These are phyloP conservation scores for Entelurus aequoreus DNA, from an alignment of 2,113 vertebrate species.

Conservation along the genomic window DNA sequence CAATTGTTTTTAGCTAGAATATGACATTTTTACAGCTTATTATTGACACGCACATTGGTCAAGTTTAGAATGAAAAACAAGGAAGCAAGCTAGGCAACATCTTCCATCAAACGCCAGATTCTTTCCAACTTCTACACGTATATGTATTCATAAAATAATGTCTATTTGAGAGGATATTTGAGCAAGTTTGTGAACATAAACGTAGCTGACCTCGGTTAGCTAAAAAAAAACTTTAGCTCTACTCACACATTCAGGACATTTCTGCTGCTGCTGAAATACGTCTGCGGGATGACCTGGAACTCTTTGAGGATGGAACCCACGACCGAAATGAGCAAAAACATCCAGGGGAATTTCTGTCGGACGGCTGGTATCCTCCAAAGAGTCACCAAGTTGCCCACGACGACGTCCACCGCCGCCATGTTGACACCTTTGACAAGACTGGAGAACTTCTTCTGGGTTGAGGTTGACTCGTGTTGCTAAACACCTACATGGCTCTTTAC, in stretches of 20 bases:
- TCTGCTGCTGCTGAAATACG: constrained; percentile 81
- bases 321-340: constrained; percentile 65
- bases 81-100: too few relatives aligned
- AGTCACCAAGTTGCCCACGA: constrained; percentile 47
- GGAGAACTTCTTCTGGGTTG: not conserved
- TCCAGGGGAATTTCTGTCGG: constrained; percentile 61
- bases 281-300: constrained; percentile 71
- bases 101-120: too few relatives aligned
- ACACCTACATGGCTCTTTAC: not conserved
- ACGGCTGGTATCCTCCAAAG: constrained; percentile 49
- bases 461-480: not conserved
- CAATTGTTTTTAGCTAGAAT: too few relatives aligned
- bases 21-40: too few relatives aligned
- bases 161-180: too few relatives aligned
- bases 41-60: too few relatives aligned
- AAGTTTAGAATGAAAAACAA: too few relatives aligned
- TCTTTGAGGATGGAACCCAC: constrained; percentile 79
- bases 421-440: constrained; percentile 21
- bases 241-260: constrained; percentile 88
- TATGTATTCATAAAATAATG: too few relatives aligned
- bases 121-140: too few relatives aligned
- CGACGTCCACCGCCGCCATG: constrained; percentile 62
- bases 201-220: constrained; percentile 10
- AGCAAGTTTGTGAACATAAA: too few relatives aligned
- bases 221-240: constrained; percentile 5